A percentile compares a stretch with the other conserved stretches of the same genome.
Evolutionary conservation across 2,113 vertebrate species (phyloP).

Genomic region (Pseudonaja textilis): DNA sequence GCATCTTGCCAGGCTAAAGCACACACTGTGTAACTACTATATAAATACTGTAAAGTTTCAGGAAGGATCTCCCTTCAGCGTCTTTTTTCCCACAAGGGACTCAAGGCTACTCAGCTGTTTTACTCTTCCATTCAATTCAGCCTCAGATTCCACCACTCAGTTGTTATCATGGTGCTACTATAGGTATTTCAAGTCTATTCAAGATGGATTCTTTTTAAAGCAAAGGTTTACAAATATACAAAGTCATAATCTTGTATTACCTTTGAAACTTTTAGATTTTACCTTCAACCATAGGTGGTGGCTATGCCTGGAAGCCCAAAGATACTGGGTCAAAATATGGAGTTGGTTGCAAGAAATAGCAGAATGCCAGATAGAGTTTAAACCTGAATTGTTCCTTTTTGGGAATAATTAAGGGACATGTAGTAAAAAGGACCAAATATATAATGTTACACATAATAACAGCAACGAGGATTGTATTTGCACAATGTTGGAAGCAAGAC

Average conservation of each 20-base stretch:
- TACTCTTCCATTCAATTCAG: background rate
- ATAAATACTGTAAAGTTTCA: background rate
- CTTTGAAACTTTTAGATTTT: background rate
- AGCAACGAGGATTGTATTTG: too few species aligned
- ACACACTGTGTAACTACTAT: background rate
- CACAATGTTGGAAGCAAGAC: too few species aligned
- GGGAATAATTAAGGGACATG: too few species aligned
- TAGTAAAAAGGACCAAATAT: too few species aligned
- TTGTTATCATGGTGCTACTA: slow-evolving; percentile 42
- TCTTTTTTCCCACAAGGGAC: too few species aligned
- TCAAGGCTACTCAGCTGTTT: background rate
- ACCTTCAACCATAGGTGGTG: too few species aligned
- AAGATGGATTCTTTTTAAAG: background rate
- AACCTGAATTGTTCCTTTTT: too few species aligned
- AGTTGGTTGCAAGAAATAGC: too few species aligned
- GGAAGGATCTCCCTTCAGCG: background rate
- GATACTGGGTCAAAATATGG: too few species aligned
- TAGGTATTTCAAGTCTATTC: slow-evolving; percentile 37
- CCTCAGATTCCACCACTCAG: background rate
- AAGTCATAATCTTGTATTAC: background rate
- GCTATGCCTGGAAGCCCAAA: too few species aligned
- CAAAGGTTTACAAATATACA: background rate
- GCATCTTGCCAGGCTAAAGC: background rate
- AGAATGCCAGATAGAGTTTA: too few species aligned
- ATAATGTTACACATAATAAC: too few species aligned